These are phyloP conservation scores for Lobophora halterata DNA, from an alignment of 2,888 invertebrate genomes.

Conservation along the genomic window DNA sequence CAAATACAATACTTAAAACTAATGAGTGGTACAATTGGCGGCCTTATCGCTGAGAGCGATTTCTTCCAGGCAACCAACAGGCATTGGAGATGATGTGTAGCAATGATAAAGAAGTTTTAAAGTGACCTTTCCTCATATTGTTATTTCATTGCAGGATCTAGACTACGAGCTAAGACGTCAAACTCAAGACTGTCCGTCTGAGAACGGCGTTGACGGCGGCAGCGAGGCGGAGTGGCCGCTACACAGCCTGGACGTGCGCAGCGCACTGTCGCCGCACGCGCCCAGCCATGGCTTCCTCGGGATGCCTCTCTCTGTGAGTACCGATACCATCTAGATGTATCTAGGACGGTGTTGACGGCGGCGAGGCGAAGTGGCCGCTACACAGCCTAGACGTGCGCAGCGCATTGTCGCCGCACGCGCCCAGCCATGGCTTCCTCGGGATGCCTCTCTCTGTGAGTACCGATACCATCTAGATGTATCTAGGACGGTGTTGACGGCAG, in stretches of 20 bases:
- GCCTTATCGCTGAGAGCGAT: no score
- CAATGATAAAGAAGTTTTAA: no score
- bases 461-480: no score
- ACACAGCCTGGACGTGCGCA: constrained; percentile 60
- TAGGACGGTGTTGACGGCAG: constrained; percentile 76
- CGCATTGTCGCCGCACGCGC: constrained; percentile 82
- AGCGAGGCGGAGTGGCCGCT: constrained; percentile 84
- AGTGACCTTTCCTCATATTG: no score
- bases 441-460: constrained; percentile 34
- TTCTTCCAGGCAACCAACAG: no score
- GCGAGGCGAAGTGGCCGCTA: constrained; percentile 84
- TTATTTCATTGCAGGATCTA: constrained; percentile 77
- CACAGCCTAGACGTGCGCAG: constrained; percentile 60
- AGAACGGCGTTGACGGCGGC: constrained; percentile 75
- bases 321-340: no score
- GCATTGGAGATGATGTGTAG: no score
- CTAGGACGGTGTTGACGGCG: constrained; percentile 74
- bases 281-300: constrained; percentile 70
- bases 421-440: constrained; percentile 69
- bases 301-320: constrained; percentile 34
- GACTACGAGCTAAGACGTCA: constrained; percentile 90
- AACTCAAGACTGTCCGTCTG: constrained; percentile 76
- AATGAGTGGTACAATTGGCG: no score
- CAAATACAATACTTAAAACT: no score
- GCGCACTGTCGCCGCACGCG: constrained; percentile 82